A percentile compares a stretch with the other conserved stretches of the same genome.
Conservation (phyloP, 2,113 vertebrate genomes). For the Poeciliopsis occidentalis region DNA sequence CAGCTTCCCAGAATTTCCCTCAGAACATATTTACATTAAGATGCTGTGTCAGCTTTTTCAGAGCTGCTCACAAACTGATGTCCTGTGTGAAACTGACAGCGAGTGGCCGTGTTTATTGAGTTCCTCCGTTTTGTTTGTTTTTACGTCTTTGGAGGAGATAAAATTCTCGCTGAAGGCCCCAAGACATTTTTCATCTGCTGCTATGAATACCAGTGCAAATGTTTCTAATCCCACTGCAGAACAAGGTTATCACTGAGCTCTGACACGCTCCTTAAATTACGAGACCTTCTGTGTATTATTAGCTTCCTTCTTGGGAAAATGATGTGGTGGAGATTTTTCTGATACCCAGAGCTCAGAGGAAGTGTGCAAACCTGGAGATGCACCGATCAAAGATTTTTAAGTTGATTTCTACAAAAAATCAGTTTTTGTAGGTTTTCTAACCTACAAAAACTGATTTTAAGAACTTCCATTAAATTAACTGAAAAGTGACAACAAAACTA, state of each 20-base stretch:
- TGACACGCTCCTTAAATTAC: constrained; percentile 53
- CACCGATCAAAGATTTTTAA: background rate
- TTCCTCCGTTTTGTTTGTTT: constrained; percentile 65
- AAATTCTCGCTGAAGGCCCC: constrained; percentile 66
- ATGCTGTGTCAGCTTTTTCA: constrained; percentile 55
- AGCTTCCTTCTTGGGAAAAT: constrained; percentile 47
- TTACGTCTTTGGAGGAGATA: constrained; percentile 63
- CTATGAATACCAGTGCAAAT: constrained; percentile 74
- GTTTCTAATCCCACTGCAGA: constrained; percentile 73
- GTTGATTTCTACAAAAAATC: background rate
- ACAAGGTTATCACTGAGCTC: constrained; percentile 67
- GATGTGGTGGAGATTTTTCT: constrained; percentile 23
- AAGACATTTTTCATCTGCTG: constrained; percentile 59
- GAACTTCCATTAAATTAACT: no score
- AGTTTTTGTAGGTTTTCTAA: no score
- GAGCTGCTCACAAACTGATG: constrained; percentile 40
- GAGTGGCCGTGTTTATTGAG: constrained; percentile 52
- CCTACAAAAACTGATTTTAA: background rate
- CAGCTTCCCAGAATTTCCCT: constrained; percentile 49
- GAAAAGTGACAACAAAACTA: no score
- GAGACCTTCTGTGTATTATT: constrained; percentile 62
- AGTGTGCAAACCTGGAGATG: constrained; percentile 2
- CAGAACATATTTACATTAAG: constrained; percentile 55
- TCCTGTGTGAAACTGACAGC: constrained; percentile 49
- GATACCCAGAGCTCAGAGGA: constrained; percentile 12